Evolutionary conservation across 2,888 invertebrate species (phyloP).

Genomic region (Tromatobia lineatoria): DNA sequence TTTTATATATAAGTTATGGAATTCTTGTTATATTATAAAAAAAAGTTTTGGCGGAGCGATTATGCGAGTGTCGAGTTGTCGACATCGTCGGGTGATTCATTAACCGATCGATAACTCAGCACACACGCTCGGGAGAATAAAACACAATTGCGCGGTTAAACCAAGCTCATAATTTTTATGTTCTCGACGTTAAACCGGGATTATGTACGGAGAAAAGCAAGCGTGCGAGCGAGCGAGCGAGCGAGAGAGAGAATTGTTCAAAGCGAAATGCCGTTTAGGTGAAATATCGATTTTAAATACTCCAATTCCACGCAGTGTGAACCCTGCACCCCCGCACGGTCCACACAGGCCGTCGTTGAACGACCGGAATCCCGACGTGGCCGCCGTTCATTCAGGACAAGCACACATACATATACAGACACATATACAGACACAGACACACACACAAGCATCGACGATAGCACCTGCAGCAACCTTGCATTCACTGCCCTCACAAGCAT

Average conservation of each 20-base stretch:
- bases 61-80: constrained; percentile 6
- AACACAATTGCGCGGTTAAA: constrained; percentile 47
- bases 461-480: neutral
- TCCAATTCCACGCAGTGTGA: constrained; percentile 53
- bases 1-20: no score
- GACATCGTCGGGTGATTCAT: constrained; percentile 33
- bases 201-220: constrained; percentile 13
- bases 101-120: constrained; percentile 28
- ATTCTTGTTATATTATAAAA: neutral
- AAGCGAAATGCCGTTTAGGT: constrained; percentile 59
- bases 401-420: neutral
- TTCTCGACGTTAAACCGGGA: constrained; percentile 32
- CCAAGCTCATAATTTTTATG: constrained; percentile 53
- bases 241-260: no score
- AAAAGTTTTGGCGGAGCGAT: neutral
- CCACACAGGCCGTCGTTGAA: constrained; percentile 38
- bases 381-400: constrained; percentile 36
- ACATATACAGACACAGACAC: neutral
- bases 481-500: neutral
- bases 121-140: constrained; percentile 12
- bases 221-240: constrained; percentile 37
- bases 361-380: constrained; percentile 46
- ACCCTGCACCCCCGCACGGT: neutral
- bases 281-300: constrained; percentile 67
- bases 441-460: neutral